phyloP scores from a whole-genome alignment of 2,888 invertebrate genomes.

The Brassicogethes aeneus region DNA sequence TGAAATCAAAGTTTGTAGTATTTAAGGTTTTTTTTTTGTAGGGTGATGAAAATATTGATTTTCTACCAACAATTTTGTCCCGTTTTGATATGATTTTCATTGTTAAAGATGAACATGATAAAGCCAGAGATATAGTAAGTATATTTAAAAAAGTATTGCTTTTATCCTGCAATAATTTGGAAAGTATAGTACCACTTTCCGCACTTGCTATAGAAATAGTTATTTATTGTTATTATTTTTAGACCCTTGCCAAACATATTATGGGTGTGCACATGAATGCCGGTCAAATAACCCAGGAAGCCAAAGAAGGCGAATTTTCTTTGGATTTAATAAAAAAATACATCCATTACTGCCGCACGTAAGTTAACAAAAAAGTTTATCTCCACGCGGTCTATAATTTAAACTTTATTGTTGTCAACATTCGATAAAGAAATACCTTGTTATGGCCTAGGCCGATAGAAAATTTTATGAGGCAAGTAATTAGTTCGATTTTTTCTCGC shows the following conservation, averaged over 20 bases:
- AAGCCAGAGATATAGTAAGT: conserved; percentile 75
- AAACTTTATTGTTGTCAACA: too few relatives aligned
- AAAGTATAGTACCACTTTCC: too few relatives aligned
- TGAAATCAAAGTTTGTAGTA: too few relatives aligned
- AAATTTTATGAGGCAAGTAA: too few relatives aligned
- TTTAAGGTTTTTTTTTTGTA: conserved; percentile 19
- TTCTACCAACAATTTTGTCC: conserved; percentile 99
- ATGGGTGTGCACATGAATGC: conserved; percentile 92
- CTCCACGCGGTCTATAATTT: too few relatives aligned
- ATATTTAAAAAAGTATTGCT: background rate
- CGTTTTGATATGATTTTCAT: conserved; percentile 99
- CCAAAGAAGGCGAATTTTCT: conserved; percentile 75
- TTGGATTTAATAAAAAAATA: conserved; percentile 82
- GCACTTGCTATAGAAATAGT: background rate
- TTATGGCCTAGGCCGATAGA: too few relatives aligned
- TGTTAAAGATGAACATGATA: conserved; percentile 94
- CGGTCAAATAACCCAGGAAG: conserved; percentile 49
- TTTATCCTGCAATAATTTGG: too few relatives aligned
- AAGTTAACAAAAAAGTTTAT: conserved; percentile 28
- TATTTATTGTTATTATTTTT: conserved; percentile 6
- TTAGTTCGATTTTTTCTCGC: too few relatives aligned
- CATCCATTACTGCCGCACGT: conserved; percentile 80
- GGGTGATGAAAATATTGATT: conserved; percentile 97
- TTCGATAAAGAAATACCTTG: too few relatives aligned
- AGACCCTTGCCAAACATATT: conserved; percentile 91